A percentile compares a stretch with the other conserved stretches of the same genome.
phyloP scores from a whole-genome alignment of 2,888 invertebrate species.

The Andrena bicolor region DNA sequence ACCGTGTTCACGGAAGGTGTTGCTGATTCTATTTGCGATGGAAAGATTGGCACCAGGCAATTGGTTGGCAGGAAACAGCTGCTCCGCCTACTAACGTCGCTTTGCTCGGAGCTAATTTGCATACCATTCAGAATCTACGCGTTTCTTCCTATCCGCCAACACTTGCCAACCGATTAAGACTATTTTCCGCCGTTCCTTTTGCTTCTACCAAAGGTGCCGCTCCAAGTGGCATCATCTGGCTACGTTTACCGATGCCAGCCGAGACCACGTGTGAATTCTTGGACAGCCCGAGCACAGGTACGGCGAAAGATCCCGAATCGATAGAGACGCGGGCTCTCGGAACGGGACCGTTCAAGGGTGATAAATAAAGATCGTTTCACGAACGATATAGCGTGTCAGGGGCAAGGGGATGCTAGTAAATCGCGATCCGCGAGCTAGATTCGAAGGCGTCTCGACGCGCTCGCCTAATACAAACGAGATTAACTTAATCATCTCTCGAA shows the following conservation, averaged over 20 bases:
- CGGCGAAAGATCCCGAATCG: not conserved
- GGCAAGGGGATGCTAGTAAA: slow-evolving; percentile 21
- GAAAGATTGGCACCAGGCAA: slow-evolving; percentile 57
- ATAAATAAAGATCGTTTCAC: slow-evolving; percentile 31
- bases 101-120: slow-evolving; percentile 48
- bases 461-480: slow-evolving; percentile 64
- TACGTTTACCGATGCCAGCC: too few relatives aligned
- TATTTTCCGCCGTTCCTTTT: slow-evolving; percentile 3
- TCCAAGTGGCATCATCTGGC: too few relatives aligned
- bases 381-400: slow-evolving; percentile 20
- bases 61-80: slow-evolving; percentile 57
- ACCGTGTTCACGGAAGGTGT: slow-evolving; percentile 39
- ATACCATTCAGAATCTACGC: slow-evolving; percentile 44
- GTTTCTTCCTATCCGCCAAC: slow-evolving; percentile 13
- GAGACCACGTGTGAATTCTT: not conserved
- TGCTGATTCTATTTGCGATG: slow-evolving; percentile 55
- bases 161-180: slow-evolving; percentile 26
- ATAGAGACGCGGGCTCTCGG: slow-evolving; percentile 5
- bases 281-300: slow-evolving; percentile 12
- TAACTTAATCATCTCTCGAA: slow-evolving; percentile 75
- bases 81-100: slow-evolving; percentile 53
- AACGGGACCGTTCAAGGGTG: not conserved
- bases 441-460: slow-evolving; percentile 21
- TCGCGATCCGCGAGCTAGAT: slow-evolving; percentile 37
- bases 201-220: too few relatives aligned